Conservation (phyloP, 2,888 invertebrate species). For the Dicycla oo region DNA sequence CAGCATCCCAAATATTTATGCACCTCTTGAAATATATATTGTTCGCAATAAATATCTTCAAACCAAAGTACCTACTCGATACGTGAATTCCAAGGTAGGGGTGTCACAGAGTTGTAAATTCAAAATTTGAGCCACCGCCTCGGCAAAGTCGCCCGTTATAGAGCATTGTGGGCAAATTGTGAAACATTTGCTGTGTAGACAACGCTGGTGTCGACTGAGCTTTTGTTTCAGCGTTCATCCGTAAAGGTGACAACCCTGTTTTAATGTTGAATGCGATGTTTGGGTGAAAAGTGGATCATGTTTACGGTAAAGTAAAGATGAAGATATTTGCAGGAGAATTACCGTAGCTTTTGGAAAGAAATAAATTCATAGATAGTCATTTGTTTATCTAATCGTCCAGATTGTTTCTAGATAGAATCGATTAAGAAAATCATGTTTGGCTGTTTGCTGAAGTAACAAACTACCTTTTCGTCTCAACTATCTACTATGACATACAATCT, state of each 20-base stretch:
- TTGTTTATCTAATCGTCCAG: background rate
- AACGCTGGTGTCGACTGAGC: constrained; percentile 12
- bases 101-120: constrained; percentile 40
- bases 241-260: constrained; percentile 16
- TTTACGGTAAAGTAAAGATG: background rate
- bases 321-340: background rate
- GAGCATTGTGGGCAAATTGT: constrained; percentile 51
- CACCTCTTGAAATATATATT: background rate
- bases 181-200: constrained; percentile 54
- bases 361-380: background rate
- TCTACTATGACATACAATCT: too few relatives aligned
- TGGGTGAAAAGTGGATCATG: background rate
- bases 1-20: constrained; percentile 14
- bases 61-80: constrained; percentile 7
- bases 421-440: background rate
- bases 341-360: background rate
- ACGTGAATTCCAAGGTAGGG: constrained; percentile 41
- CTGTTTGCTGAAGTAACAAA: background rate
- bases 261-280: constrained; percentile 1
- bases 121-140: constrained; percentile 35
- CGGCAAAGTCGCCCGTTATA: constrained; percentile 26
- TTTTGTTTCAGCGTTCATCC: constrained; percentile 29
- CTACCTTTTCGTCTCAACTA: too few relatives aligned
- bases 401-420: background rate
- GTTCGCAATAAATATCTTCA: constrained; percentile 32